A percentile compares a stretch with the other conserved stretches of the same genome.
These are phyloP conservation scores for Phyllotreta striolata DNA, from an alignment of 2,888 invertebrate genomes.

Conservation along the genomic window DNA sequence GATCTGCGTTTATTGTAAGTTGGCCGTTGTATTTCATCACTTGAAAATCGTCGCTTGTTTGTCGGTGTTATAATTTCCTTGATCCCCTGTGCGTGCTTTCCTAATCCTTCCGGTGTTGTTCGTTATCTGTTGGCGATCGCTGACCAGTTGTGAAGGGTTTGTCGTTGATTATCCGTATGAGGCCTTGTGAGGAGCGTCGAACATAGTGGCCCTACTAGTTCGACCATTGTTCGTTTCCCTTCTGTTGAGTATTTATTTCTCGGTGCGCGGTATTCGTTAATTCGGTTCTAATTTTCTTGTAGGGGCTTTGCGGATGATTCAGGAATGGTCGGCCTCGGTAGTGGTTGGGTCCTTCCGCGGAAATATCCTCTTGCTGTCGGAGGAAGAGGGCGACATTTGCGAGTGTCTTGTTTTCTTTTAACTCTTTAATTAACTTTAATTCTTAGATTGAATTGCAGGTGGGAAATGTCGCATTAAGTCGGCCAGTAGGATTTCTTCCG, in stretches of 20 bases:
- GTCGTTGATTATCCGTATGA: background rate
- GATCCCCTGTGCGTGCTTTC: background rate
- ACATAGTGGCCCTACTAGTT: conserved; percentile 3
- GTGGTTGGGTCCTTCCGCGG: no score
- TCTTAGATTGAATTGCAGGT: background rate
- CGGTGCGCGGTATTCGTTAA: no score
- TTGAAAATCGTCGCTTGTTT: background rate
- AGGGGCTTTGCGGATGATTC: background rate
- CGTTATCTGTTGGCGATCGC: background rate
- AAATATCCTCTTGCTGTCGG: conserved; percentile 2
- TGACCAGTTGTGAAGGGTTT: background rate
- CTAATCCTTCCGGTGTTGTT: background rate
- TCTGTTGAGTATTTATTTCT: no score
- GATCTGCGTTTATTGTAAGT: background rate
- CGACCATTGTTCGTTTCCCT: conserved; percentile 1
- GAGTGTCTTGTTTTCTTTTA: background rate
- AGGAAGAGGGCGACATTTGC: background rate
- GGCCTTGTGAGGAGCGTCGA: background rate
- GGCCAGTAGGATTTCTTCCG: conserved; percentile 1
- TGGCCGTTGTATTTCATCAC: background rate
- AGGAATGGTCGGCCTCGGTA: no score
- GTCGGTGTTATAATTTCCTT: background rate
- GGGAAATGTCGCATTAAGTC: conserved; percentile 3
- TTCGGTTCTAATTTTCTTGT: background rate
- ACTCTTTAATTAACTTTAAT: no score